Evolutionary conservation across 1,140 invertebrate species (phyloP).

Genomic region (Paralvinella palmiformis): DNA sequence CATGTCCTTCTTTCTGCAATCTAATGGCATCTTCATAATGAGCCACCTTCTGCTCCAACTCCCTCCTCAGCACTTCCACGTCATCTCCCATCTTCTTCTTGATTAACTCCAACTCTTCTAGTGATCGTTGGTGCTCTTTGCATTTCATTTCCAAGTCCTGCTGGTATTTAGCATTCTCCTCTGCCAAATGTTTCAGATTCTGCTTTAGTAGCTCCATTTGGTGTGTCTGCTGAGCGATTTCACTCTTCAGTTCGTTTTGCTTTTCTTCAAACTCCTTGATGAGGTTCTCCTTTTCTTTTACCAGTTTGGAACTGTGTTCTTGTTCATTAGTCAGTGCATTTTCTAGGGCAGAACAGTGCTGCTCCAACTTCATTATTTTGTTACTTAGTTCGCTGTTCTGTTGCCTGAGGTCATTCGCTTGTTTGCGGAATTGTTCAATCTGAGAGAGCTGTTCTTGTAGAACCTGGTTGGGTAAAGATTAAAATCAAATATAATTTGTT

Average conservation of each 20-base stretch:
- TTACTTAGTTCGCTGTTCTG: no score
- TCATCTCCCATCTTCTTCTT: background rate
- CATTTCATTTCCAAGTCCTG: background rate
- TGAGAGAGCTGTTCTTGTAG: background rate
- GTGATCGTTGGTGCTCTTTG: background rate
- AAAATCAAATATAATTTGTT: no score
- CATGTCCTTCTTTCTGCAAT: background rate
- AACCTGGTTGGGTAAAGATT: background rate
- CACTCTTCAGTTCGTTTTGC: slow-evolving; percentile 5
- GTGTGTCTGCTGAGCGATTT: background rate
- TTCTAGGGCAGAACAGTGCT: slow-evolving; percentile 6
- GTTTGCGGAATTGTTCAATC: background rate
- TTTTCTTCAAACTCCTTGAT: slow-evolving; percentile 10
- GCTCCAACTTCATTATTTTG: slow-evolving; percentile 4
- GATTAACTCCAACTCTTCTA: background rate
- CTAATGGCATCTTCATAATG: slow-evolving; percentile 8
- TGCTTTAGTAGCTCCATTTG: background rate
- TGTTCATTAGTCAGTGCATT: background rate
- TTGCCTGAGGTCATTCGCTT: background rate
- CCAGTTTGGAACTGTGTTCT: background rate
- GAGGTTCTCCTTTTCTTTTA: slow-evolving; percentile 15
- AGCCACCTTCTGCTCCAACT: background rate
- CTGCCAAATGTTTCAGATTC: background rate
- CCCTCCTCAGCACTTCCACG: background rate
- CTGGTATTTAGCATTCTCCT: background rate